Conservation (phyloP, 2,113 vertebrate species). For the Megaceryle torquata region DNA sequence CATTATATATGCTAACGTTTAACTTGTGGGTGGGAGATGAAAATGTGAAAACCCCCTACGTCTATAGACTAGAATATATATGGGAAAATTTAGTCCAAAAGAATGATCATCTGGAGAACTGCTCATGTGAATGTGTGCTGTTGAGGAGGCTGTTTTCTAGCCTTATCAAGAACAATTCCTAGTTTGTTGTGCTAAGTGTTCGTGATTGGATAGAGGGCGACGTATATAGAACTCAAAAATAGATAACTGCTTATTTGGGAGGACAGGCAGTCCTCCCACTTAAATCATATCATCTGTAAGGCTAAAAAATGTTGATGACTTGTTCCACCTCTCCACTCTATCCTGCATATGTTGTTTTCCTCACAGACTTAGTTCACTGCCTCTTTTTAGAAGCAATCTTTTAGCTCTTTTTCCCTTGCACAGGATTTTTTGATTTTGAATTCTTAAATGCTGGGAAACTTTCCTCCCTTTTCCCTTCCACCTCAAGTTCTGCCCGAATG, state of each 20-base stretch:
- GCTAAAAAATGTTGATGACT: slow-evolving; percentile 55
- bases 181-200: slow-evolving; percentile 35
- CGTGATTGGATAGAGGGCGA: slow-evolving; percentile 28
- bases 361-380: slow-evolving; percentile 22
- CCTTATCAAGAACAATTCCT: slow-evolving; percentile 1
- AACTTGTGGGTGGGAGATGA: slow-evolving; percentile 1
- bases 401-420: slow-evolving; percentile 10
- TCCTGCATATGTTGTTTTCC: slow-evolving; percentile 54
- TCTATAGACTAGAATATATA: not conserved
- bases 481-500: not conserved
- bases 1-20: slow-evolving; percentile 28
- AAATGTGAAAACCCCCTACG: not conserved
- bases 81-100: not conserved
- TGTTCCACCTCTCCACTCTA: slow-evolving; percentile 51
- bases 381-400: slow-evolving; percentile 45
- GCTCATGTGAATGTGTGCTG: not conserved
- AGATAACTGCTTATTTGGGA: slow-evolving; percentile 54
- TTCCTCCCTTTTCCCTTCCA: not conserved
- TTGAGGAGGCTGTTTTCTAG: not conserved
- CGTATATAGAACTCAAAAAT: slow-evolving; percentile 51
- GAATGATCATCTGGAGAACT: not conserved
- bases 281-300: slow-evolving; percentile 49
- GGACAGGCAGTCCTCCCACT: slow-evolving; percentile 60
- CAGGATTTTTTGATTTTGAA: not conserved
- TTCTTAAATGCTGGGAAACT: not conserved